These are phyloP conservation scores for Ennomos fuscantarius DNA, from an alignment of 2,888 invertebrate genomes.

Conservation along the genomic window DNA sequence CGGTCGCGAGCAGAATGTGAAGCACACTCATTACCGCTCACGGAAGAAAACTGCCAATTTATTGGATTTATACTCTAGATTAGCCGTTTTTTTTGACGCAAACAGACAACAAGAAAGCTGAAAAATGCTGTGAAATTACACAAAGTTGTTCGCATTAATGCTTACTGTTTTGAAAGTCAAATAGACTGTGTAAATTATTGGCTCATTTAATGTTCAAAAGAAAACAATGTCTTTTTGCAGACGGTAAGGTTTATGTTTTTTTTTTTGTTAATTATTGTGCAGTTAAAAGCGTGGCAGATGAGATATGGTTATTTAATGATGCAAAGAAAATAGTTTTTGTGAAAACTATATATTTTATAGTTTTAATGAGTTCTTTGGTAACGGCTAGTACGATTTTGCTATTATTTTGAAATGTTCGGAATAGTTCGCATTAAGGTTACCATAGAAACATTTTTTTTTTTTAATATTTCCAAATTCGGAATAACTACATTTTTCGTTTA, in stretches of 20 bases:
- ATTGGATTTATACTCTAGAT: conserved; percentile 45
- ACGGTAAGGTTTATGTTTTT: conserved; percentile 1
- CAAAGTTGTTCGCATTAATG: conserved; percentile 14
- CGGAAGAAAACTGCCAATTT: conserved; percentile 48
- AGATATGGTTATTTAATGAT: too few species aligned
- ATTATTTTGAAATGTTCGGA: too few species aligned
- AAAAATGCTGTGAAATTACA: conserved; percentile 11
- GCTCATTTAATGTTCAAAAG: conserved; percentile 8
- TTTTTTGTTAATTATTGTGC: not conserved
- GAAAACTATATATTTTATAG: too few species aligned
- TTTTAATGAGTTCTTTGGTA: too few species aligned
- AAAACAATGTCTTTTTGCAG: conserved; percentile 2
- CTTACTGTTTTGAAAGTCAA: conserved; percentile 23
- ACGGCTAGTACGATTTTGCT: too few species aligned
- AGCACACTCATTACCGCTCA: conserved; percentile 60
- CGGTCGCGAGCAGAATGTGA: conserved; percentile 59
- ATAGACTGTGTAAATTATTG: conserved; percentile 20
- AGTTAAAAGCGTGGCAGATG: too few species aligned
- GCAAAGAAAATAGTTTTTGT: too few species aligned
- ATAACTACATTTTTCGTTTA: too few species aligned
- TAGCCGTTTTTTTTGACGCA: conserved; percentile 30
- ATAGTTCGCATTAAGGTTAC: too few species aligned
- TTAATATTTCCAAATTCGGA: too few species aligned
- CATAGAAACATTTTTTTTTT: too few species aligned
- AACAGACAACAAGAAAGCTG: conserved; percentile 13